A percentile compares a stretch with the other conserved stretches of the same genome.
phyloP scores from a whole-genome alignment of 1,140 invertebrate genomes.

The Metaphire vulgaris region DNA sequence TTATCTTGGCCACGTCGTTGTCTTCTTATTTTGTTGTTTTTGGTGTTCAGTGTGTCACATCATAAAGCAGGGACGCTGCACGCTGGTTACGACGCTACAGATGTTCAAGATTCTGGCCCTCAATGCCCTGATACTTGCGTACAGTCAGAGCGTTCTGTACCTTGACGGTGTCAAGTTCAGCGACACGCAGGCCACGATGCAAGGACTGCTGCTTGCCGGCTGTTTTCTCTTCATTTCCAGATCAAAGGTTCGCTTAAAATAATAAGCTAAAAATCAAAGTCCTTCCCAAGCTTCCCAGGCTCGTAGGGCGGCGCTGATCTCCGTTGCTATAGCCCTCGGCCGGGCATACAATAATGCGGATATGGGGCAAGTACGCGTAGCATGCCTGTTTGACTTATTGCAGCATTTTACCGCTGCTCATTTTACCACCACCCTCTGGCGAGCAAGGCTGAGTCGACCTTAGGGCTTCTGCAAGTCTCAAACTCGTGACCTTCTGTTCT shows the following conservation, averaged over 20 bases:
- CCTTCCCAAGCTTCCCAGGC: no score
- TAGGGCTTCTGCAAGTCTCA: no score
- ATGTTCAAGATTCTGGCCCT: conserved; percentile 99
- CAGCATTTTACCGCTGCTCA: no score
- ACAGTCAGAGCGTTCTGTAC: conserved; percentile 97
- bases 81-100: conserved; percentile 94
- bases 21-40: not conserved
- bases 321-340: no score
- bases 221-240: conserved; percentile 98
- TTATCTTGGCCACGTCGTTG: no score
- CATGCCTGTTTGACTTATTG: not conserved
- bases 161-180: conserved; percentile 97
- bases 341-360: no score
- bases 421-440: no score
- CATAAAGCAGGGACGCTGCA: conserved; percentile 98
- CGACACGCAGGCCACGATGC: conserved; percentile 92
- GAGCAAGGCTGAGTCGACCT: no score
- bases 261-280: no score
- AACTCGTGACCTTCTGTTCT: no score
- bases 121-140: conserved; percentile 95
- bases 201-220: conserved; percentile 79
- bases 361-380: conserved; percentile 15
- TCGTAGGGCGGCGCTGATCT: no score
- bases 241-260: conserved; percentile 81
- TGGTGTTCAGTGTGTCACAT: conserved; percentile 82